Percentiles rank a stretch among this genome's conserved stretches.
phyloP scores from a whole-genome alignment of 2,113 vertebrate genomes.

The Illadopsis cleaveri region DNA sequence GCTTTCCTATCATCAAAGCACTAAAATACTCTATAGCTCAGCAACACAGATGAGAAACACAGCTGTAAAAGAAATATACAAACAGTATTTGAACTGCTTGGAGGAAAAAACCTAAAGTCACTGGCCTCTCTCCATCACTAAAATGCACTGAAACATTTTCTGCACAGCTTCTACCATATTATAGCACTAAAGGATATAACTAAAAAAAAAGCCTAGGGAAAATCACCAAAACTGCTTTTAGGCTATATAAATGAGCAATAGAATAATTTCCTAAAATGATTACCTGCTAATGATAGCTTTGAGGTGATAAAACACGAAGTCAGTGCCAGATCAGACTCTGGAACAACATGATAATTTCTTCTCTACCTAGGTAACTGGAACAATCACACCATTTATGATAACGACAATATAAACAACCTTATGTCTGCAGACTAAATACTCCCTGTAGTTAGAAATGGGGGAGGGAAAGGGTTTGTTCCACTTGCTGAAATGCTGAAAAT shows the following conservation, averaged over 20 bases:
- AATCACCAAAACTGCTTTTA: background rate
- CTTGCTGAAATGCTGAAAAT: background rate
- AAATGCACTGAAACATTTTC: conserved; percentile 28
- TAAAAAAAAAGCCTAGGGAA: background rate
- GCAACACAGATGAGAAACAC: conserved; percentile 6
- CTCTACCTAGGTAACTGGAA: conserved; percentile 20
- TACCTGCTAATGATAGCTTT: conserved; percentile 46
- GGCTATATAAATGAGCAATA: conserved; percentile 19
- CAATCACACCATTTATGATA: conserved; percentile 47
- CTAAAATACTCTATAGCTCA: background rate
- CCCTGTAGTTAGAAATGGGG: background rate
- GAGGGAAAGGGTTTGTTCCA: background rate
- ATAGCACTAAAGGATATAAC: conserved; percentile 1
- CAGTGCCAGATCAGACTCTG: background rate
- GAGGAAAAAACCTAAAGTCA: background rate
- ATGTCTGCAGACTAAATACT: conserved; percentile 13
- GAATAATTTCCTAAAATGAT: conserved; percentile 55
- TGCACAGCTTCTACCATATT: background rate
- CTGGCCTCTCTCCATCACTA: background rate
- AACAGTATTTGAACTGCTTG: background rate
- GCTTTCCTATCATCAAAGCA: background rate
- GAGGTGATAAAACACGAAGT: conserved; percentile 36
- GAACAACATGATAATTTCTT: conserved; percentile 44
- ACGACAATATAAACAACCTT: conserved; percentile 27
- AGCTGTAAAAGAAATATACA: conserved; percentile 27